These are phyloP conservation scores for Sinocyclocheilus maitianheensis DNA, from an alignment of 2,113 vertebrate genomes.

Conservation along the genomic window DNA sequence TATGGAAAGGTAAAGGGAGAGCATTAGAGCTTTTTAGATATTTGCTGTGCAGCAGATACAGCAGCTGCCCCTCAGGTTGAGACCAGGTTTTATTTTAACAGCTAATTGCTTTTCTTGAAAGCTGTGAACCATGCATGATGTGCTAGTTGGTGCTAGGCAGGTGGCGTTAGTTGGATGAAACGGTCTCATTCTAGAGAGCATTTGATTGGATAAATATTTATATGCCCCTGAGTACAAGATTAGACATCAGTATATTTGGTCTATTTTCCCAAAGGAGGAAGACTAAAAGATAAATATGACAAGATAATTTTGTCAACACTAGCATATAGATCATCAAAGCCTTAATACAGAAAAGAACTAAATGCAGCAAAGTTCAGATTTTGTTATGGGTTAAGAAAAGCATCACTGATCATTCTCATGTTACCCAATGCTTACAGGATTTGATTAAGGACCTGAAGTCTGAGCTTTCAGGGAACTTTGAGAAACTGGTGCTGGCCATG, in stretches of 20 bases:
- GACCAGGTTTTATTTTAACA: neutral
- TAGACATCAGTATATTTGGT: neutral
- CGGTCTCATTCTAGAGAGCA: neutral
- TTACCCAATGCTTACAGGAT: conserved; percentile 77
- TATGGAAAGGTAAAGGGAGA: conserved; percentile 88
- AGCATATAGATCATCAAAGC: neutral
- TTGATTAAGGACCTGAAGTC: conserved; percentile 96
- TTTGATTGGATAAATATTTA: neutral
- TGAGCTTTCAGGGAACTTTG: conserved; percentile 95
- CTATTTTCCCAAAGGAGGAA: neutral
- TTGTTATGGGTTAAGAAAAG: neutral
- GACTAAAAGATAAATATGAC: neutral
- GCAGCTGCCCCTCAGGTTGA: neutral
- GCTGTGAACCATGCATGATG: neutral
- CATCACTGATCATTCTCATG: conserved; percentile 37
- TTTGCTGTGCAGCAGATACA: neutral
- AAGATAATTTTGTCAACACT: neutral
- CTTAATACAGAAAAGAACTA: neutral
- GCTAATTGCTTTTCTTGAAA: neutral
- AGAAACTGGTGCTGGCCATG: conserved; percentile 88
- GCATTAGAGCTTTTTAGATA: neutral
- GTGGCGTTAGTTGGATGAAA: neutral
- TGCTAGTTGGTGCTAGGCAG: neutral
- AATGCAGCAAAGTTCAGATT: neutral
- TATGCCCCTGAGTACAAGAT: neutral